Conservation (phyloP, 2,797 vertebrate species). For the Tinamus major region DNA sequence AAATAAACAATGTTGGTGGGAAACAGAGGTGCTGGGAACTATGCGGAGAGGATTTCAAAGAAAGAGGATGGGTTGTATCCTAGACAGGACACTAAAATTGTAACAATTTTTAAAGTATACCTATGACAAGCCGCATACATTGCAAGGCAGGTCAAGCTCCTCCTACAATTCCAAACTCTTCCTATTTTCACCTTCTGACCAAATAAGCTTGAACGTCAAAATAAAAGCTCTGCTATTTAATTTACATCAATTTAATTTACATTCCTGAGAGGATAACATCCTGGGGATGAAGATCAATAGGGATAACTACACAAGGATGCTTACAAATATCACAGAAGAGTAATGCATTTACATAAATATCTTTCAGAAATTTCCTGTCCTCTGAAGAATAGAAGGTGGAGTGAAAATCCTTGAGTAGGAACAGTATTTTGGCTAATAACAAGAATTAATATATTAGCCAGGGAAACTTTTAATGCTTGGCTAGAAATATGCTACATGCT, state of each 20-base stretch:
- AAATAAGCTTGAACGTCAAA: not conserved
- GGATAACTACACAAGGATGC: not conserved
- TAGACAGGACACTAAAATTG: not conserved
- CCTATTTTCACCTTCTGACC: not conserved
- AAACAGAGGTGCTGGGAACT: not conserved
- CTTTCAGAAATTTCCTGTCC: not conserved
- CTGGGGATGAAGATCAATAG: not conserved
- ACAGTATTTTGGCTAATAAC: not conserved
- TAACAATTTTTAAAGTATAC: not conserved
- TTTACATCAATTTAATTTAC: not conserved
- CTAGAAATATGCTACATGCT: not conserved
- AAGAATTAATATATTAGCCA: not conserved
- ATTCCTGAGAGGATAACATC: not conserved
- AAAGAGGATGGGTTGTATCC: not conserved
- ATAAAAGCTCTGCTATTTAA: not conserved
- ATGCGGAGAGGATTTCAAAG: not conserved
- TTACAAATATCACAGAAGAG: not conserved
- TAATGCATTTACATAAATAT: not conserved
- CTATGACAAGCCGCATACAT: not conserved
- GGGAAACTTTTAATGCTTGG: not conserved
- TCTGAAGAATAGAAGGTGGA: not conserved
- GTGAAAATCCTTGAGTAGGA: slow-evolving; percentile 1
- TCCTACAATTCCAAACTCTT: not conserved
- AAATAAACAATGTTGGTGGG: not conserved
- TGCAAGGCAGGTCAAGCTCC: not conserved